Evolutionary conservation across 2,888 invertebrate genomes (phyloP).

Genomic region (Petrolisthes manimaculis): DNA sequence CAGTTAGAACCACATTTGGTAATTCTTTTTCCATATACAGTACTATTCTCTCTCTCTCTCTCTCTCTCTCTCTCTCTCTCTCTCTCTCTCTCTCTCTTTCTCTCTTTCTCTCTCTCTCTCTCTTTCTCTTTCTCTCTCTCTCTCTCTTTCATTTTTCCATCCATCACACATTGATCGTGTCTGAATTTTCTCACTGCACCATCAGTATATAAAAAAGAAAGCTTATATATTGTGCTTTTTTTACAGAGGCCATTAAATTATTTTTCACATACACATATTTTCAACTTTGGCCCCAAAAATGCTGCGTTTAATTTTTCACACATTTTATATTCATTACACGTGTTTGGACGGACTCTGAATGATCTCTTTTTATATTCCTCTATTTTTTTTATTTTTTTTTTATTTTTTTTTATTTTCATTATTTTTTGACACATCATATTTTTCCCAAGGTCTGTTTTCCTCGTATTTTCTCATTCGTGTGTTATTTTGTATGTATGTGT

Average conservation of each 20-base stretch:
- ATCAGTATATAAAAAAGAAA: too few relatives aligned
- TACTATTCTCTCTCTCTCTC: background rate
- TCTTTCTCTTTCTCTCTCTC: background rate
- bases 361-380: background rate
- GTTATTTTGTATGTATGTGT: background rate
- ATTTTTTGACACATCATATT: background rate
- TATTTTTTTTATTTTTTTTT: background rate
- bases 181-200: too few relatives aligned
- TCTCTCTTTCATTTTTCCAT: background rate
- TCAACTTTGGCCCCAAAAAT: too few relatives aligned
- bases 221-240: too few relatives aligned
- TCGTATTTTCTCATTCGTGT: background rate
- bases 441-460: background rate
- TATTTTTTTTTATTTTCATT: background rate
- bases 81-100: constrained; percentile 2
- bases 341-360: too few relatives aligned
- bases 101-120: constrained; percentile 10
- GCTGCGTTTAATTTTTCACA: too few relatives aligned
- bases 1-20: background rate
- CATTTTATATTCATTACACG: too few relatives aligned
- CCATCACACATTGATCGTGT: too few relatives aligned
- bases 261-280: too few relatives aligned
- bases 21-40: background rate
- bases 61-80: background rate
- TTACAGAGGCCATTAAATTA: too few relatives aligned